Evolutionary conservation across 53 echinoderm and acorn worm genomes (phyloP).

Genomic region (Stichopus horrens): DNA sequence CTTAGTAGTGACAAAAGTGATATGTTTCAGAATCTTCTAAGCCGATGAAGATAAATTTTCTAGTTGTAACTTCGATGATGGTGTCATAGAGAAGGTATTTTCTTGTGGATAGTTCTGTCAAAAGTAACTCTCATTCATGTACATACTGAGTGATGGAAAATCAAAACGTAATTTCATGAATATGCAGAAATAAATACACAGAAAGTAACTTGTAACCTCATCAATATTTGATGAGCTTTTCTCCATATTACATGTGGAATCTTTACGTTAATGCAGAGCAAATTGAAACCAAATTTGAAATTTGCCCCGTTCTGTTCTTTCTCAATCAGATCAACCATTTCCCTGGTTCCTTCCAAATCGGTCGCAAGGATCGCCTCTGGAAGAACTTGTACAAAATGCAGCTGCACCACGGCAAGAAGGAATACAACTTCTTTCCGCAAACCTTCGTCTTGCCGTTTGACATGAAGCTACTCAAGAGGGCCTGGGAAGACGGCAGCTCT

Average conservation of each 20-base stretch:
- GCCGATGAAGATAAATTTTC: too few relatives aligned
- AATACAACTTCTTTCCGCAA: constrained; percentile 92
- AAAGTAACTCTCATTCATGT: too few relatives aligned
- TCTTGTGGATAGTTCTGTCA: too few relatives aligned
- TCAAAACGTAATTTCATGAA: too few relatives aligned
- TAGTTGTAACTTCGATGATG: too few relatives aligned
- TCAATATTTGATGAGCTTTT: neutral
- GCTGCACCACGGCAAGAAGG: constrained; percentile 97
- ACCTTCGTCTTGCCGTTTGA: constrained; percentile 94
- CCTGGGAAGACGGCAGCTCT: constrained; percentile 94
- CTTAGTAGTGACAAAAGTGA: too few relatives aligned
- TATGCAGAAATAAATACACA: too few relatives aligned
- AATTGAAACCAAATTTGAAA: neutral
- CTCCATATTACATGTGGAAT: too few relatives aligned
- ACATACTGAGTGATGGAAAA: too few relatives aligned
- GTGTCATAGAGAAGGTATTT: too few relatives aligned
- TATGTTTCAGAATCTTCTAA: too few relatives aligned
- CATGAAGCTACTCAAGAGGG: constrained; percentile 89
- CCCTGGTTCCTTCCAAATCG: constrained; percentile 99
- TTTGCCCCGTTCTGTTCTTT: neutral
- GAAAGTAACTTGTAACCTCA: neutral
- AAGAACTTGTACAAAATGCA: constrained; percentile 97
- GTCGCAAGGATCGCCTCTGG: constrained; percentile 97
- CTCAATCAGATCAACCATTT: constrained; percentile 80
- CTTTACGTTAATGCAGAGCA: neutral